Base-by-base conservation (phyloP, 2,113 vertebrate species). In the Xiphophorus maculatus region DNA sequence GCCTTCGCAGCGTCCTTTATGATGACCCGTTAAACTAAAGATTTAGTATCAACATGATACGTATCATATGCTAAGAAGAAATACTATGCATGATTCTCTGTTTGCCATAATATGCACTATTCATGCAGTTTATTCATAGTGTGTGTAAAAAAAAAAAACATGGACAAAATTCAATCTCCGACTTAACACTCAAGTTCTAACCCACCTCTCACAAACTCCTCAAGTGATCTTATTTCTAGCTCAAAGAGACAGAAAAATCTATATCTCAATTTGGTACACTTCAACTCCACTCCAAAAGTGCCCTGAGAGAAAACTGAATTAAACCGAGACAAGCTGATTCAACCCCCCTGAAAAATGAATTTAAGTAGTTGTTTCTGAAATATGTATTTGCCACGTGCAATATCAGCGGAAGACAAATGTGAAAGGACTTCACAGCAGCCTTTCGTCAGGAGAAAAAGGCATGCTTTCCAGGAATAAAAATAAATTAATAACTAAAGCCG, bases 241-340 rank as follows among this genome's bases (percentile, higher is more conserved):
- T 86, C 90, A 89, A 90, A 90, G 86, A 92, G 90, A 92, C 90
- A 93, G 88, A 91, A 89, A 93, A 93, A 93, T 92, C 92, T 82
- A 92, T 93, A 92, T 90, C 89, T 91, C 93, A 91, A 92, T 93
- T 93, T 91, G 89, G 89, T 90, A 89, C 90, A 92, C 92, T 93
- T 92, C 91, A 92, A 87, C 91, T 87, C 82, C 80, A 81, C 87
- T 90, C 88, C 82, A 83, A 88, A 89, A 90, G 86, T 81, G 90
- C 88, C 89, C 90, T 69, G 71, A 82, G 88, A 91, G 87, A 90
- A 90, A 91, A 91, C 85, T 86, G 83, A 90, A 92, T 91, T 92
- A 91, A 90, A 92, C 77, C 70, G 83, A 90, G 90, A 92, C 90
- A 88, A 92, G 89, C 90, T 92, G 90, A 93, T 93, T 90, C 91